Conservation (phyloP, 2,888 invertebrate genomes). For the Polymixis flavicincta region DNA sequence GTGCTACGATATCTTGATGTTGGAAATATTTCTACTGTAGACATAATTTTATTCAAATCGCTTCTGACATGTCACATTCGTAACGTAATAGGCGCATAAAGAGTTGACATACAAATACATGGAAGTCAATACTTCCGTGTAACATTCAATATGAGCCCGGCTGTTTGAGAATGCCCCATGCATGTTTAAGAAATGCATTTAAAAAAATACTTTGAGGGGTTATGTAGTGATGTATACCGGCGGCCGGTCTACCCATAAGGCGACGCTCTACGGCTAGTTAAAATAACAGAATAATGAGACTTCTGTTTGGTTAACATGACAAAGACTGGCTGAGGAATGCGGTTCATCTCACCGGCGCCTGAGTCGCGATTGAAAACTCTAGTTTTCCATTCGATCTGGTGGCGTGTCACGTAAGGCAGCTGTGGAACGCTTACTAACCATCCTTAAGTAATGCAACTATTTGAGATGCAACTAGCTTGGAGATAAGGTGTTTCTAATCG, state of each 20-base stretch:
- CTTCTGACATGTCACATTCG: constrained; percentile 59
- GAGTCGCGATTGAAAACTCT: constrained; percentile 76
- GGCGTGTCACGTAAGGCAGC: constrained; percentile 79
- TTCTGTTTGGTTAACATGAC: constrained; percentile 88
- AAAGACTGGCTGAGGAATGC: constrained; percentile 84
- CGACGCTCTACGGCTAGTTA: constrained; percentile 81
- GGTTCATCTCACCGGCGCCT: constrained; percentile 83
- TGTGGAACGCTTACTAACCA: constrained; percentile 57
- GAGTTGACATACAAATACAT: constrained; percentile 42
- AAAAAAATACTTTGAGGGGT: constrained; percentile 51
- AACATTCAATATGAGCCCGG: constrained; percentile 36
- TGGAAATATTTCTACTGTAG: constrained; percentile 51
- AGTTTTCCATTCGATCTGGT: constrained; percentile 85
- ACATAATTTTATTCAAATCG: constrained; percentile 61
- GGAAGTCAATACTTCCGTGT: constrained; percentile 53
- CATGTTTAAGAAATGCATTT: constrained; percentile 53
- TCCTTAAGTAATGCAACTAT: constrained; percentile 70
- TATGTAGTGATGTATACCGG: constrained; percentile 40
- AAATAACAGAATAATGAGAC: constrained; percentile 88
- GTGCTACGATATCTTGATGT: constrained; percentile 47
- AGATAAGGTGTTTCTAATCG: constrained; percentile 58
- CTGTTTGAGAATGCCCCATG: constrained; percentile 49
- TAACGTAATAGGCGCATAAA: constrained; percentile 54
- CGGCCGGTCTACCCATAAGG: constrained; percentile 59
- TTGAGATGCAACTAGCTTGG: constrained; percentile 48